Evolutionary conservation across 2,113 vertebrate genomes (phyloP), one percentile per base, ranked within the genome.

Genomic region (Myotis davidii): DNA sequence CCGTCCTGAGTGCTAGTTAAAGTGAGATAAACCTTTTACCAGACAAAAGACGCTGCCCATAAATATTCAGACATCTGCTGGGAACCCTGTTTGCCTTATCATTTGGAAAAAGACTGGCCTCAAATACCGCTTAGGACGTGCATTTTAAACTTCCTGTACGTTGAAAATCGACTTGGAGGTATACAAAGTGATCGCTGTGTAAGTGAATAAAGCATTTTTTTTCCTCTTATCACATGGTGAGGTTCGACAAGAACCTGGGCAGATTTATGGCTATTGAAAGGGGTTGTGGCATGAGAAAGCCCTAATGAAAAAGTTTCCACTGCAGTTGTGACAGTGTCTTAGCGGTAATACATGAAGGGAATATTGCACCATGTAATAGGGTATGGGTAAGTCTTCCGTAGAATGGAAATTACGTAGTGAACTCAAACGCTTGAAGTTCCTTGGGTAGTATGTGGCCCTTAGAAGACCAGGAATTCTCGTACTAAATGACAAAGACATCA

Each of bases 11-110:
- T 93, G 72, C 56, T 85, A 96, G 73, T 87, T 79, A 94, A 97
- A 97, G 90, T 1, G 87, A 95, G 83, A 90, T 39, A 94, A 84
- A 89, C 27, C 69, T 90, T 93, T 87, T 85, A 89, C 29, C 52
- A 72, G 56, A 74, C 74, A 83, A 98, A 97, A 89, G 8, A 45
- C 16, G 52, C 25, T 39, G 74, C 25, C 69, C 90, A 78, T 96
- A 94, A 96, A 88, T 96, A 97, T 93, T 97, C 72, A 96, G 56
- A 27, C 48, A 83, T 34, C 85, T 88, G 9, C 90, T 74, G 45
- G 48, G 79, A 97, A 88, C 37, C 59, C 69, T 72, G 12, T 94
- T 69, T 97, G 70, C 65, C 64, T 92, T 89, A 94, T 78, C 67
- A 0, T 88, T 93, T 70, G 27, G 69, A 85, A 94, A 86, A 94